Percentiles rank a stretch among this genome's conserved stretches.
phyloP scores from a whole-genome alignment of 2,797 vertebrate species.

The Carduelis carduelis region DNA sequence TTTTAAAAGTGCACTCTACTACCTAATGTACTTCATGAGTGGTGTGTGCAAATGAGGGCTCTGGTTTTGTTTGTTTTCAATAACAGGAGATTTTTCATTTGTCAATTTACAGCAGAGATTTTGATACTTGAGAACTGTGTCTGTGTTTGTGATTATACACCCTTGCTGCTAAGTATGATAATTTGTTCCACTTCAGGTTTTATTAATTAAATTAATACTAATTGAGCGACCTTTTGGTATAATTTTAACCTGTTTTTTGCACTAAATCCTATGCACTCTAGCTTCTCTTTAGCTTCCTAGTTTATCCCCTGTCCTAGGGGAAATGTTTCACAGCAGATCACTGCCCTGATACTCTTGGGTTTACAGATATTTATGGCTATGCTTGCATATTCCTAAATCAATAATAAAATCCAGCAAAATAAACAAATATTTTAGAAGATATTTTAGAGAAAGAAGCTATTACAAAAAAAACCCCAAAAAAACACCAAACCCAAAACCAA shows the following conservation, averaged over 20 bases:
- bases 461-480: background rate
- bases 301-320: background rate
- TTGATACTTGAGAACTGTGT: background rate
- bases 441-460: background rate
- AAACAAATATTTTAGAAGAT: background rate
- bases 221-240: background rate
- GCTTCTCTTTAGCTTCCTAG: background rate
- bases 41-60: background rate
- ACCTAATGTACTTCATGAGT: background rate
- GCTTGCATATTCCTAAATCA: background rate
- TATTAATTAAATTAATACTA: conserved; percentile 46
- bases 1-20: background rate
- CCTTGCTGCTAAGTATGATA: background rate
- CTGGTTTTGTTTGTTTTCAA: background rate
- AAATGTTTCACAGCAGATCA: background rate
- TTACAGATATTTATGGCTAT: background rate
- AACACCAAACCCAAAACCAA: background rate
- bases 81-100: background rate
- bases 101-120: background rate
- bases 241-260: background rate
- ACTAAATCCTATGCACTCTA: background rate
- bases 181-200: conserved; percentile 12
- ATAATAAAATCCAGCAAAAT: background rate
- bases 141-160: background rate
- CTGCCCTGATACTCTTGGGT: background rate